These are phyloP conservation scores for Habropoda laboriosa DNA, from an alignment of 1,140 invertebrate species.

Conservation along the genomic window DNA sequence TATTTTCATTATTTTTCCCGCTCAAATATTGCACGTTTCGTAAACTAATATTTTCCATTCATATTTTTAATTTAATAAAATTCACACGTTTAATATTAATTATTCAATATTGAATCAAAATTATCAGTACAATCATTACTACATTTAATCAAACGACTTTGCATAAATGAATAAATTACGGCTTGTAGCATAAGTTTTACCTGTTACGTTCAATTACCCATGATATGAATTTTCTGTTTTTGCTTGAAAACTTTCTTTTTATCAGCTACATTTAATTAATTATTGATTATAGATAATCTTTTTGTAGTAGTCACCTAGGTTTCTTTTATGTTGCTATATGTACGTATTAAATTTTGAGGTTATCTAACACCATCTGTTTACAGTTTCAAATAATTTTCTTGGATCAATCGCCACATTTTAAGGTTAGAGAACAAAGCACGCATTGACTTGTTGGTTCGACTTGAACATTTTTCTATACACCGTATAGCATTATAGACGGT, in stretches of 20 bases:
- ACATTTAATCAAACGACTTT: not conserved
- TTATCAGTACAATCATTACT: not conserved
- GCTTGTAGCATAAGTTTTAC: not conserved
- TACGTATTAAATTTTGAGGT: not conserved
- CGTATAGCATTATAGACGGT: not conserved
- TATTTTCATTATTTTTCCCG: not conserved
- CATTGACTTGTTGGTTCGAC: not conserved
- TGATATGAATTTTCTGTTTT: not conserved
- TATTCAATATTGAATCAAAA: not conserved
- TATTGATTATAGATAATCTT: no score
- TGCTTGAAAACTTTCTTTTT: not conserved
- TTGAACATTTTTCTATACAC: not conserved
- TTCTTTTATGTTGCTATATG: not conserved
- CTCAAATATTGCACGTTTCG: not conserved
- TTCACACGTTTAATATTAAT: not conserved
- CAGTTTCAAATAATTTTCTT: not conserved
- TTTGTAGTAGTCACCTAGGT: no score
- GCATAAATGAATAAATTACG: not conserved
- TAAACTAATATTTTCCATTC: not conserved
- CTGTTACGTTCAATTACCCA: not conserved
- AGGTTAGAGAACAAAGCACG: not conserved
- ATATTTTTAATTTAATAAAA: not conserved
- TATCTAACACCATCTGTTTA: not conserved
- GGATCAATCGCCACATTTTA: not conserved
- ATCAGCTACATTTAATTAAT: not conserved